Conservation (phyloP, 2,888 invertebrate genomes). For the Xestia xanthographa region DNA sequence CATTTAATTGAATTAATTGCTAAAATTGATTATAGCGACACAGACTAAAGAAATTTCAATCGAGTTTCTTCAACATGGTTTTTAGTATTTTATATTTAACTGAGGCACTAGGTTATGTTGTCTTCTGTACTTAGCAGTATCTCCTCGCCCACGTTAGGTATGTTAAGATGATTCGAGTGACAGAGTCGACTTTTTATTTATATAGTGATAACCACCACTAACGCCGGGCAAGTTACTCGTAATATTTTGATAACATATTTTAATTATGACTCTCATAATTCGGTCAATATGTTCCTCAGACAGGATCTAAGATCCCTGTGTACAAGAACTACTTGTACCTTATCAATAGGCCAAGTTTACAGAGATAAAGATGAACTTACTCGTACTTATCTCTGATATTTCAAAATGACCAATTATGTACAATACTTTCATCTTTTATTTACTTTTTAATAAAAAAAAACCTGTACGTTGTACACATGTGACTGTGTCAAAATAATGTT, state of each 20-base stretch:
- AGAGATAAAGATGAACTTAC: slow-evolving; percentile 78
- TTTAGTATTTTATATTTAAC: neutral
- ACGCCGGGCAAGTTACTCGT: slow-evolving; percentile 21
- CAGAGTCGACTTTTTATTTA: slow-evolving; percentile 39
- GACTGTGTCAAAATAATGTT: neutral
- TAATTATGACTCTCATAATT: slow-evolving; percentile 60
- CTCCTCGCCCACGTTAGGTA: slow-evolving; percentile 9
- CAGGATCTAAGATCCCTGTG: slow-evolving; percentile 69
- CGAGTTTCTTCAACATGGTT: neutral
- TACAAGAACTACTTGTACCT: slow-evolving; percentile 71
- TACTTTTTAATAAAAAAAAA: slow-evolving; percentile 30
- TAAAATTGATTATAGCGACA: slow-evolving; percentile 11
- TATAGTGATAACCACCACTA: slow-evolving; percentile 36
- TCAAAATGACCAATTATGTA: slow-evolving; percentile 68
- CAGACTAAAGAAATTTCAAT: slow-evolving; percentile 1
- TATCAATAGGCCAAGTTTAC: slow-evolving; percentile 81
- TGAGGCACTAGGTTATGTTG: neutral
- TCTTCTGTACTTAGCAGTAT: slow-evolving; percentile 1
- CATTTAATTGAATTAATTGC: slow-evolving; percentile 38
- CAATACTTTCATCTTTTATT: slow-evolving; percentile 67
- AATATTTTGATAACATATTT: slow-evolving; percentile 51
- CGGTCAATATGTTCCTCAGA: slow-evolving; percentile 63
- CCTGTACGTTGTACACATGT: neutral
- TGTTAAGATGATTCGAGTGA: slow-evolving; percentile 16
- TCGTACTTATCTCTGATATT: slow-evolving; percentile 74